A percentile compares a stretch with the other conserved stretches of the same genome.
Conservation (phyloP, 2,797 vertebrate genomes). For the Alcedo atthis region DNA sequence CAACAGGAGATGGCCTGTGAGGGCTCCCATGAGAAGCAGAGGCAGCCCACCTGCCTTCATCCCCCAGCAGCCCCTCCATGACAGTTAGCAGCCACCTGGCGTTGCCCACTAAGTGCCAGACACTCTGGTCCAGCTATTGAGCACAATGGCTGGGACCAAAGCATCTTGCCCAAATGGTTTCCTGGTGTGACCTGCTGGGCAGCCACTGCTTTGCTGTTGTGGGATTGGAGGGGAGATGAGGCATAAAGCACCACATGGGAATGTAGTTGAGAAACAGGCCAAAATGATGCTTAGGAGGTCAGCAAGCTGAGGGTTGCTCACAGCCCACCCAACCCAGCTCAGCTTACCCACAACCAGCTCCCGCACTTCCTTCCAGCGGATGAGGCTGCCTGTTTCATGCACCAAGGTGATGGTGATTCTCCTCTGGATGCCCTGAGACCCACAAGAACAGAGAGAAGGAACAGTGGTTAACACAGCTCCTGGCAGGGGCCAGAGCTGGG, state of each 20-base stretch:
- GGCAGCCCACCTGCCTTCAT: not conserved
- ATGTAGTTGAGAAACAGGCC: not conserved
- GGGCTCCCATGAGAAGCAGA: rapidly evolving
- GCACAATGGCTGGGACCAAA: rapidly evolving
- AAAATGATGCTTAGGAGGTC: not conserved
- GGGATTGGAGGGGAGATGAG: not conserved
- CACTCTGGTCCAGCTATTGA: not conserved
- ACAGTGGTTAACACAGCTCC: not conserved
- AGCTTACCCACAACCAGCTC: slow-evolving; percentile 96
- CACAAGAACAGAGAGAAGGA: not conserved
- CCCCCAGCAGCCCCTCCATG: not conserved
- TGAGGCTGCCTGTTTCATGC: slow-evolving; percentile 91
- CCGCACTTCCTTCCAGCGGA: slow-evolving; percentile 93
- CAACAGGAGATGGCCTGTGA: not conserved
- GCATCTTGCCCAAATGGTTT: rapidly evolving
- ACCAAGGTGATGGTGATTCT: slow-evolving; percentile 93
- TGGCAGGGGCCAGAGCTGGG: not conserved
- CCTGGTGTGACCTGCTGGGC: not conserved
- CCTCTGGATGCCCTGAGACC: slow-evolving; percentile 92
- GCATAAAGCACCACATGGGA: not conserved
- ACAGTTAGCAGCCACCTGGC: not conserved
- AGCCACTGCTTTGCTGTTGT: not conserved
- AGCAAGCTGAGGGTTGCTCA: not conserved
- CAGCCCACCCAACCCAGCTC: not conserved
- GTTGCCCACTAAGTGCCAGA: not conserved